Base-by-base conservation (phyloP, 2,113 vertebrate species). In the Mohoua ochrocephala region DNA sequence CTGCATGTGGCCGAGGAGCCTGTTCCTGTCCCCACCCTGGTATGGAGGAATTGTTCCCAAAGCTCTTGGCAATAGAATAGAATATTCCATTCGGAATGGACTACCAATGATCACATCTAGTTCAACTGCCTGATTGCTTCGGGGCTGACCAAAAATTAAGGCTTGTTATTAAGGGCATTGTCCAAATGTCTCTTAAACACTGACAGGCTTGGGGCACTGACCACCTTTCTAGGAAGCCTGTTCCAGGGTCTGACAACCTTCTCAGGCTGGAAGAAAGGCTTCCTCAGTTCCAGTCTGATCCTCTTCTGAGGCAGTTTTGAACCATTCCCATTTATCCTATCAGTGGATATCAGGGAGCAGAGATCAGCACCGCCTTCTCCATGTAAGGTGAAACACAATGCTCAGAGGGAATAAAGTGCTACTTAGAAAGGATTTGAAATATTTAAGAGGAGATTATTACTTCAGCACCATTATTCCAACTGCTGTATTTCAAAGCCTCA, bases 1-100 rank as follows among this genome's bases (percentile, higher is more conserved):
- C 50, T 35, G 31, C 7, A 0, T 0, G 2, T 2, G 2, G 47
- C 59, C 0, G 1, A 89, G n/a, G 27, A 81, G 42, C 37, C 26
- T 49, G 44, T 57, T 83, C 16, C 16, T 77, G 45, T 54, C 57
- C 14, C 5, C 33, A 35, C 28, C 17, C 30, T 2, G 1, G 1
- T 26, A 30, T 7, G 39, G 45, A 65, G 45, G 59, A 82, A 53
- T 67, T 31, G 6, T 71, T 95, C 83, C 49, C 45, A 56, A 65
- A 86, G 57, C 31, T 88, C 39, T 67, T 0, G 0, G 30, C 27
- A 84, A 4, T 10, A 20, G 19, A 74, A 8, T 19, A 45, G 53
- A 15, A 1, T 73, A 19, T 52, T 89, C 37, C 22, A 50, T 35
- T 73, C 87, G 68, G 31, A 80, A 39, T 45, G 14, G 49, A 53